Evolutionary conservation across 2,797 vertebrate species (phyloP), one percentile per base, ranked within the genome.

Genomic region (Ceryle rudis): DNA sequence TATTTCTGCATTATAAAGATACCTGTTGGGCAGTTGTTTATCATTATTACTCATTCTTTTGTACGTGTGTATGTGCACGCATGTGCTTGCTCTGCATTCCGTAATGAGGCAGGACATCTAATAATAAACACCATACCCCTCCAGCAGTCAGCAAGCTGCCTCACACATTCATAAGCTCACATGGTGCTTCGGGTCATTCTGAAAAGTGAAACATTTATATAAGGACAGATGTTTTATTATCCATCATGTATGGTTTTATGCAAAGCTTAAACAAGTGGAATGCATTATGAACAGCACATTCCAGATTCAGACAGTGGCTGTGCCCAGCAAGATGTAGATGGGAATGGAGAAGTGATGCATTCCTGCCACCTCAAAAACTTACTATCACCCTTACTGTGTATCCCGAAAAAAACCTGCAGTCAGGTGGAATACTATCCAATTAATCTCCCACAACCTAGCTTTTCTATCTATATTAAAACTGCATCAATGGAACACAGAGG

Each of bases 151-250:
- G 87, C 85, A 96, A 77, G 23, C 85, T 89, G 89, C 71, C 70
- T 93, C 93, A 73, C 69, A 67, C 73, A 62, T 90, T 72, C 79
- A 71, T 64, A 92, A 74, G 58, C 86, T 58, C 80, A 60, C 44
- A 35, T 4, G 1, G 2, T 65, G 88, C 94, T 93, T 79, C 81
- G 92, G 96, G 91, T 90, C 90, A 89, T 92, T 84, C 51, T 84
- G 86, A 42, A 57, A 84, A 95, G 77, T 77, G 81, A 89, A 95
- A 84, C 82, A 52, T 89, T 95, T 86, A n/a, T 33, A 69, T 55
- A 49, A 14, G 42, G 80, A 57, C 85, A 96, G 94, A 79, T 93
- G 82, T 86, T 96, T 94, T 91, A 89, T 77, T 90, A 91, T 79
- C 79, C 77, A 73, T 64, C 71, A 16, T 16, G 44, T 33, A 60